These are phyloP conservation scores for Ceyx margarethae DNA, from an alignment of 2,113 vertebrate genomes.

Conservation along the genomic window DNA sequence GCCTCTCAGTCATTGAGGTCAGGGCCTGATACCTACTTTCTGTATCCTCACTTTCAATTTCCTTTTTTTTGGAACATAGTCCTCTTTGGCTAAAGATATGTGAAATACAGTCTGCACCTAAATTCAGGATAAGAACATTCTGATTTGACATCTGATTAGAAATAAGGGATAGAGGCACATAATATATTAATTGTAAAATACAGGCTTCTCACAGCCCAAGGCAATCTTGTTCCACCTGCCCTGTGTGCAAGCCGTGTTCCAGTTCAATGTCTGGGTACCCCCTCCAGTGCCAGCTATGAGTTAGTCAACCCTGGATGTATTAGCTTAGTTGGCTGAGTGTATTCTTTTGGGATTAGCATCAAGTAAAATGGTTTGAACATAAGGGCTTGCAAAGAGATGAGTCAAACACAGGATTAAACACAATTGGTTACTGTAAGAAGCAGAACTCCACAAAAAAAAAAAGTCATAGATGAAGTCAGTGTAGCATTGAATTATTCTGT, in stretches of 20 bases:
- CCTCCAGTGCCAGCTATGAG: background rate
- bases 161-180: background rate
- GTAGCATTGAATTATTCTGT: background rate
- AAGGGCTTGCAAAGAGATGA: background rate
- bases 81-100: background rate
- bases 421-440: background rate
- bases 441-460: background rate
- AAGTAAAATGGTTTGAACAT: background rate
- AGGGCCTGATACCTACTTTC: background rate
- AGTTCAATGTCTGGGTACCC: background rate
- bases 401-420: background rate
- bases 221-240: accelerated
- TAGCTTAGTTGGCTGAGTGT: background rate
- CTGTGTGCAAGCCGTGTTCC: background rate
- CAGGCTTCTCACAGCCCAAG: background rate
- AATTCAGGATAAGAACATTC: background rate
- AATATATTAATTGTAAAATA: background rate
- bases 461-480: background rate
- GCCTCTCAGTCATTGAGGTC: background rate
- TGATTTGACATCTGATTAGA: background rate
- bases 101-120: background rate
- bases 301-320: background rate
- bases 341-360: background rate
- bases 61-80: background rate
- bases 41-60: background rate